Evolutionary conservation across 2,888 invertebrate genomes (phyloP), one percentile per base, ranked within the genome.

Genomic region (Andrena dorsata): DNA sequence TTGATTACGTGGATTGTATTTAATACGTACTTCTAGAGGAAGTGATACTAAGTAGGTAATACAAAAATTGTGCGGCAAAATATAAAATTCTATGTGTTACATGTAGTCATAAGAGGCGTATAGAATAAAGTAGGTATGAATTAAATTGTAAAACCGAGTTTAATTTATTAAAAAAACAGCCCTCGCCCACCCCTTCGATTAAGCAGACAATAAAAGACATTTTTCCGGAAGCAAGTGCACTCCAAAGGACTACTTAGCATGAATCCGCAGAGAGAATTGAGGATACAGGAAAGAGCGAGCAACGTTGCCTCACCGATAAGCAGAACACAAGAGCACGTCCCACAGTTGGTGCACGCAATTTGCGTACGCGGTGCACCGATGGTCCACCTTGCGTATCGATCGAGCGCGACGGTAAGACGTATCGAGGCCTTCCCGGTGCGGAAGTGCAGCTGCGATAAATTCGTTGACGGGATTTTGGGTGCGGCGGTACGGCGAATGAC

Each of bases 381-480:
- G 82, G 63, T 78, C 82, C 76, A 76, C 65, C 79, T 76, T 74
- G 82, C 64, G 76, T 84, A 84, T 84, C 82, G 84, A 84, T 84
- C 58, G 68, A 58, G 66, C 53, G 60, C 65, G 16, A 26, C 32
- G 53, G 61, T 84, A 80, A 83, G 80, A 80, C 75, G 75, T 66
- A 77, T 81, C 83, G 74, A 76, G 76, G 65, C 65, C 41, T 49
- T 64, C 82, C 56, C 26, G 71, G 72, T 58, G 72, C 75, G 66
- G 58, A 26, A 64, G 30, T 66, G 49, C 64, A 63, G 30, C 47
- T 71, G 60, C 74, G 76, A 82, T 82, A 68, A 84, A 84, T 82
- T 79, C 79, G 82, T 79, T 51, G 76, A 80, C 49, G 63, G 74
- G 74, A 79, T 79, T 84, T 84, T 74, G 79, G 84, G 82, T 26